Evolutionary conservation across 30 jellyfish, hydroid and myxozoan genomes (phyloP).

Genomic region (Nemopilema nomurai): DNA sequence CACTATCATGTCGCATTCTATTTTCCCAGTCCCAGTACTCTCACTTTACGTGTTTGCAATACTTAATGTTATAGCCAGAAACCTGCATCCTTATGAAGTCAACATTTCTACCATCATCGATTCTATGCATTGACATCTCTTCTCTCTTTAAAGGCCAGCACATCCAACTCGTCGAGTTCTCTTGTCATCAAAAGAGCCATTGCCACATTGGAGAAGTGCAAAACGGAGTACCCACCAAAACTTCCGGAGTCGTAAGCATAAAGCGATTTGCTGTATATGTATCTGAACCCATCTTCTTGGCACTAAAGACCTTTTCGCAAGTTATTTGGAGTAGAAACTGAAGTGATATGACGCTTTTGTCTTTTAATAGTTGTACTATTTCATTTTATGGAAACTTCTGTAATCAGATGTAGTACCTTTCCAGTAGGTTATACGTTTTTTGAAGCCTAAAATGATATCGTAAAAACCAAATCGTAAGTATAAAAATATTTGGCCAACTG

Average conservation of each 20-base stretch:
- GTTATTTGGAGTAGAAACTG: no score
- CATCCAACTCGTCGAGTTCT: constrained; percentile 42
- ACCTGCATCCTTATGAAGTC: no score
- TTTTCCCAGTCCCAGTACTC: no score
- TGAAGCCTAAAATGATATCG: no score
- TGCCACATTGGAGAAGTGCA: constrained; percentile 30
- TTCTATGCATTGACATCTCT: background rate
- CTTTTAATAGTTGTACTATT: no score
- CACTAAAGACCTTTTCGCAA: background rate
- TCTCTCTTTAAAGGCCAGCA: constrained; percentile 18
- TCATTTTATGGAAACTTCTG: background rate
- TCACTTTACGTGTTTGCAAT: no score
- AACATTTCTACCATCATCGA: no score
- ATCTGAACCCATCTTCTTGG: background rate
- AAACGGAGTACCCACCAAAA: constrained; percentile 9
- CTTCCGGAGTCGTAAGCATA: background rate
- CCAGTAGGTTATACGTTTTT: background rate
- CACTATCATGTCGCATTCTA: no score
- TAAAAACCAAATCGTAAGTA: no score
- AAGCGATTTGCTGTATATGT: background rate
- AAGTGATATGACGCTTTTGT: no score
- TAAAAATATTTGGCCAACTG: no score
- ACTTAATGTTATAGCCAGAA: no score
- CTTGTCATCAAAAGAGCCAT: constrained; percentile 54
- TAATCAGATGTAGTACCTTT: background rate